Evolutionary conservation across 2,797 vertebrate genomes (phyloP).

Genomic region (Poeciliopsis infans): DNA sequence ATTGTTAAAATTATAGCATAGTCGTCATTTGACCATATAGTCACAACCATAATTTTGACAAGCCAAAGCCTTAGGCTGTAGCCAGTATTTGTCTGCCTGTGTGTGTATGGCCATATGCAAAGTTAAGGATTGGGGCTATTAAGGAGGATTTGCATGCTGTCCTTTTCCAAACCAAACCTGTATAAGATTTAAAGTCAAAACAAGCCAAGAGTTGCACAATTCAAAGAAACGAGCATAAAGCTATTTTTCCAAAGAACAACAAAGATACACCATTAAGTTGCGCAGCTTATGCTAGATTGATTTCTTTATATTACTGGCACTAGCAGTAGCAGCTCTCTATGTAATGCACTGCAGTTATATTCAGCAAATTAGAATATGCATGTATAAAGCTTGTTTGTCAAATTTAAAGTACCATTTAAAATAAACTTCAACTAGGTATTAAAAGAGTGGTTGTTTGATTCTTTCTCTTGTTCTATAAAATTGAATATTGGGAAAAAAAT

Average conservation of each 20-base stretch:
- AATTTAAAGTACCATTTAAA: neutral
- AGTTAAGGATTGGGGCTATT: neutral
- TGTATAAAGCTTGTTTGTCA: neutral
- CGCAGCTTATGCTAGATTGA: neutral
- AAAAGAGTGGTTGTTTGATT: neutral
- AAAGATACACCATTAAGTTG: neutral
- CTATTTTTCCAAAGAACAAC: neutral
- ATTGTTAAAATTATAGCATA: neutral
- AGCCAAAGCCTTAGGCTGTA: neutral
- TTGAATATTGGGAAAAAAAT: neutral
- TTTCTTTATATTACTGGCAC: neutral
- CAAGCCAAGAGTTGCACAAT: neutral
- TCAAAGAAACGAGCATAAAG: neutral
- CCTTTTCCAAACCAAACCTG: neutral
- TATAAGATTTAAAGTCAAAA: neutral
- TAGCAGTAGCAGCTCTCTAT: neutral
- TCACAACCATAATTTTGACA: neutral
- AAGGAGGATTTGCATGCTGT: neutral
- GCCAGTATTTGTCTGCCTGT: neutral
- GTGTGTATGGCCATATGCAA: neutral
- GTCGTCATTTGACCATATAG: neutral
- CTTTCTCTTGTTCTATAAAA: neutral
- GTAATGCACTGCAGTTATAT: neutral
- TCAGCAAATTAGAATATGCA: neutral
- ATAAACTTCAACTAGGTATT: neutral